These are phyloP conservation scores for Apamea crenata DNA, from an alignment of 2,888 invertebrate genomes.

Conservation along the genomic window DNA sequence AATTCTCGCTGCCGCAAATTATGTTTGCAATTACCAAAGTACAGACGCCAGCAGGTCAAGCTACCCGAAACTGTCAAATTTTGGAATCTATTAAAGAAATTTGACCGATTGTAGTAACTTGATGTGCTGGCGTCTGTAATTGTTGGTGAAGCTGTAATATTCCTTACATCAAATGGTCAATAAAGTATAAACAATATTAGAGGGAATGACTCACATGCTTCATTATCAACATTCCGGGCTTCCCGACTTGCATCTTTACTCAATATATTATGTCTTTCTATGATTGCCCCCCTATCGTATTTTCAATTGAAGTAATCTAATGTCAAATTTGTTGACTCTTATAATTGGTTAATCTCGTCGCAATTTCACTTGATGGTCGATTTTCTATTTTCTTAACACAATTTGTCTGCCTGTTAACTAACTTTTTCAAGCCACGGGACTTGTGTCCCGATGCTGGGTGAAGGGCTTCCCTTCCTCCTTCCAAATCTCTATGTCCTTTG, in stretches of 20 bases:
- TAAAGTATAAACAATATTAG: slow-evolving; percentile 30
- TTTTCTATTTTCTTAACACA: background rate
- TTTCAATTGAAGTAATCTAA: background rate
- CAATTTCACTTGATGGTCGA: background rate
- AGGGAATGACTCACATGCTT: background rate
- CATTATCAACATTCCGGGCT: slow-evolving; percentile 12
- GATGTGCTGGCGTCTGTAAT: background rate
- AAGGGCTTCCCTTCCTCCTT: background rate
- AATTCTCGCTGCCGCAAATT: slow-evolving; percentile 29
- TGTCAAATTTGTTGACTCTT: background rate
- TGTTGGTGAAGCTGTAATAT: slow-evolving; percentile 31
- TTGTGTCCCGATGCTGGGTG: background rate
- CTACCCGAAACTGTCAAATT: too few species aligned
- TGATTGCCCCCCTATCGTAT: background rate
- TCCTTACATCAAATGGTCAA: slow-evolving; percentile 13
- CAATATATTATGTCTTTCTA: background rate
- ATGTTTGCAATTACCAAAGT: slow-evolving; percentile 19
- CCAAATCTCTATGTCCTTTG: background rate
- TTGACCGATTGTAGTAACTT: too few species aligned
- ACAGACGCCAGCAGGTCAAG: too few species aligned
- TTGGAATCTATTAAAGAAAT: too few species aligned
- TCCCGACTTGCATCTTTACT: background rate
- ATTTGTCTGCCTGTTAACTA: background rate
- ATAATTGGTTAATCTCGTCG: background rate
- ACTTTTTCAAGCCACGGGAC: background rate